Conservation (phyloP, 2,888 invertebrate genomes). For the Gonocerus acuteangulatus region DNA sequence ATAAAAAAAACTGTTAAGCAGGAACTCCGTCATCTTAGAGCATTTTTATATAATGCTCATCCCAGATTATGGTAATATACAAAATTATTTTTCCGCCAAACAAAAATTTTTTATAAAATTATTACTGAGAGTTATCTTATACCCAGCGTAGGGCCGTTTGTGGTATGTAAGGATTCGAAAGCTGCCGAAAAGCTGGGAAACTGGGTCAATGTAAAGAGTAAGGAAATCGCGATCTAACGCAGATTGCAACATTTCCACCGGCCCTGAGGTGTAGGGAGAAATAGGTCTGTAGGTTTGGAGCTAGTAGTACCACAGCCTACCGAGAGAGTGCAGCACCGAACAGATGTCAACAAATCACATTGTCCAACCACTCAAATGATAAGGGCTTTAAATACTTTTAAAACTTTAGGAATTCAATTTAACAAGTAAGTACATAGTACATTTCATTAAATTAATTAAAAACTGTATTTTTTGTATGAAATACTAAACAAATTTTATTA, state of each 20-base stretch:
- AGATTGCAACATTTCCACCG: conserved; percentile 22
- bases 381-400: background rate
- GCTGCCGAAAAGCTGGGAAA: background rate
- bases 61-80: too few species aligned
- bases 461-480: too few species aligned
- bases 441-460: too few species aligned
- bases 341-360: background rate
- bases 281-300: conserved; percentile 5
- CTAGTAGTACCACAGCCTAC: background rate
- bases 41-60: too few species aligned
- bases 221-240: conserved; percentile 22
- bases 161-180: too few species aligned
- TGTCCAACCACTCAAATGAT: background rate
- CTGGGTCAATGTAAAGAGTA: conserved; percentile 20
- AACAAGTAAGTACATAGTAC: background rate
- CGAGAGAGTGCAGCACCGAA: conserved; percentile 16
- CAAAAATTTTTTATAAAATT: too few species aligned
- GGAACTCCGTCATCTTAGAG: too few species aligned
- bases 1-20: too few species aligned
- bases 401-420: background rate
- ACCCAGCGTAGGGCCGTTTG: too few species aligned
- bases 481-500: too few species aligned
- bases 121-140: too few species aligned
- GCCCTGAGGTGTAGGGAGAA: conserved; percentile 14
- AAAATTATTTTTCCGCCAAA: too few species aligned